Conservation (phyloP, 2,797 vertebrate genomes). For the Propithecus perrieri region DNA sequence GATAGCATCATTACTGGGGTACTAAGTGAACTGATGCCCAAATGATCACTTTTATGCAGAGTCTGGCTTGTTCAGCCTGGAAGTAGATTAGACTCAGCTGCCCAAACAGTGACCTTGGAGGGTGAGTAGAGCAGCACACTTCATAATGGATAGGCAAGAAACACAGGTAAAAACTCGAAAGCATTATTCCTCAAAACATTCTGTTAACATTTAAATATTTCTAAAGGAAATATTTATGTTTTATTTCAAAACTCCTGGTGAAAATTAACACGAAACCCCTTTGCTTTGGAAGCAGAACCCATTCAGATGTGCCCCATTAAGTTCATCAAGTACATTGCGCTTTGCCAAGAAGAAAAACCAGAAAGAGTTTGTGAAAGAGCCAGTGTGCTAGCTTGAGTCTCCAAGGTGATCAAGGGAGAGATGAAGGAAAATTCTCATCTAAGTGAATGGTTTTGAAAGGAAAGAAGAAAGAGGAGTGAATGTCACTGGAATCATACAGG, state of each 20-base stretch:
- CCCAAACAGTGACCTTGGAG: not conserved
- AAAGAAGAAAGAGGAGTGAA: conserved; percentile 29
- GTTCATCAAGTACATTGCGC: not conserved
- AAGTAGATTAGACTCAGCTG: not conserved
- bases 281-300: not conserved
- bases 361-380: not conserved
- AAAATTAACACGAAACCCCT: not conserved
- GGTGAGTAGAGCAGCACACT: not conserved
- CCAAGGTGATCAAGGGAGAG: conserved; percentile 37
- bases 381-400: not conserved
- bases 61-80: not conserved
- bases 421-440: not conserved
- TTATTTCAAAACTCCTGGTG: not conserved
- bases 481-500: not conserved
- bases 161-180: not conserved
- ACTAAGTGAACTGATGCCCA: not conserved
- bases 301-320: not conserved
- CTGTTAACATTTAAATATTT: not conserved
- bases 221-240: conserved; percentile 9
- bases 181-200: not conserved
- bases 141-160: not conserved
- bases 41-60: not conserved
- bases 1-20: not conserved
- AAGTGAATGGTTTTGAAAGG: conserved; percentile 34
- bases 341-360: not conserved